Percentiles rank a stretch among this genome's conserved stretches.
Evolutionary conservation across 2,113 vertebrate genomes (phyloP).

Genomic region (Setophaga petechia): DNA sequence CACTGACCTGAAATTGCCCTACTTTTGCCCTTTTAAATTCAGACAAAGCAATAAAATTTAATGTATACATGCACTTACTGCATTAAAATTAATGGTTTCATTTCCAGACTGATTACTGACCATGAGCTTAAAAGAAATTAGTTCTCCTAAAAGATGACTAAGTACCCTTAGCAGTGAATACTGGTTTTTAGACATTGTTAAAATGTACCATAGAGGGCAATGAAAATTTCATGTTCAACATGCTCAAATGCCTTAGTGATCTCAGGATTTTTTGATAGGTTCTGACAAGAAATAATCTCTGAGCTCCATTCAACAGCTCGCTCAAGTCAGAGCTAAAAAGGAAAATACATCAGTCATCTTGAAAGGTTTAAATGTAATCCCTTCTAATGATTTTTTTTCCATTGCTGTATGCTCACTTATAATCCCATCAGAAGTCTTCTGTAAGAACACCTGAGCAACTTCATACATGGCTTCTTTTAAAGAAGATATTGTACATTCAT

Average conservation of each 20-base stretch:
- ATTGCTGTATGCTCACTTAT: not conserved
- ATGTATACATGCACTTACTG: not conserved
- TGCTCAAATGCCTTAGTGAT: not conserved
- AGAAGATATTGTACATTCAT: not conserved
- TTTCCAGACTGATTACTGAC: conserved; percentile 46
- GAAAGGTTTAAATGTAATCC: conserved; percentile 39
- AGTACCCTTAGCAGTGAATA: not conserved
- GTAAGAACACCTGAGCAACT: not conserved
- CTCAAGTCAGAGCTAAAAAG: conserved; percentile 10
- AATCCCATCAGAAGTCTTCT: conserved; percentile 26
- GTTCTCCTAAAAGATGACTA: not conserved
- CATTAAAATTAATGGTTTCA: conserved; percentile 50
- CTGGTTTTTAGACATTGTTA: not conserved
- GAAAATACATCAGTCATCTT: not conserved
- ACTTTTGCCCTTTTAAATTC: not conserved
- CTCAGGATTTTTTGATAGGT: not conserved
- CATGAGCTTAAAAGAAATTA: conserved; percentile 20
- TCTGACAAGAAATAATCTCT: conserved; percentile 43
- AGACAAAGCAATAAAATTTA: conserved; percentile 56
- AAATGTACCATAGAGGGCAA: not conserved
- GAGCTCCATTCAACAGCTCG: conserved; percentile 10
- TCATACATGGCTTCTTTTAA: not conserved
- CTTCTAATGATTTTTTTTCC: conserved; percentile 29
- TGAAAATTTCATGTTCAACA: not conserved
- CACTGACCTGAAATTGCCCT: not conserved